Conservation (phyloP, 2,113 vertebrate genomes). For the Petrocephalus microphthalmus region DNA sequence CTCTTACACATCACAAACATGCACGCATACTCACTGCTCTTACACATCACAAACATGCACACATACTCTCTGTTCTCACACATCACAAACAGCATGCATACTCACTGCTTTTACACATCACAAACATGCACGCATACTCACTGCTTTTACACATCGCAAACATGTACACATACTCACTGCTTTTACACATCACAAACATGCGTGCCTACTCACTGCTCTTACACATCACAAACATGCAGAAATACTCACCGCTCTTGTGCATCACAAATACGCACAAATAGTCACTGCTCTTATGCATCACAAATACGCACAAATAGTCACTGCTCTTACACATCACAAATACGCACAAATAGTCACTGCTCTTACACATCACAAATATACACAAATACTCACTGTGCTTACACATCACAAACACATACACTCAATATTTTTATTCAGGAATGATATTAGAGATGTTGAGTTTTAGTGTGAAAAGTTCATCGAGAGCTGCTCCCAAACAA, state of each 20-base stretch:
- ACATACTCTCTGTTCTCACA: background rate
- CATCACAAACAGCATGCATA: no score
- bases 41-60: background rate
- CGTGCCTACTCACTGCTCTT: background rate
- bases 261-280: no score
- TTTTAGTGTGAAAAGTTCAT: background rate
- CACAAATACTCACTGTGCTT: background rate
- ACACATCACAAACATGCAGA: background rate
- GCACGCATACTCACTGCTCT: background rate
- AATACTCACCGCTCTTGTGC: background rate
- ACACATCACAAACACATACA: background rate
- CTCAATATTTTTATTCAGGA: background rate
- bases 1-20: background rate
- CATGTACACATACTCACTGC: background rate
- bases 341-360: background rate
- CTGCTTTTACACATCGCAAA: background rate
- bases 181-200: background rate
- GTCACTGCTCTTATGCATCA: no score
- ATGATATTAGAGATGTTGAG: background rate
- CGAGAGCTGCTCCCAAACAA: background rate
- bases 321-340: no score
- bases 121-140: background rate
- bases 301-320: no score
- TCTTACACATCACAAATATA: background rate
- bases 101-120: background rate